A percentile compares a stretch with the other conserved stretches of the same genome.
These are phyloP conservation scores for Patagioenas fasciata DNA, from an alignment of 2,113 vertebrate genomes.

Conservation along the genomic window DNA sequence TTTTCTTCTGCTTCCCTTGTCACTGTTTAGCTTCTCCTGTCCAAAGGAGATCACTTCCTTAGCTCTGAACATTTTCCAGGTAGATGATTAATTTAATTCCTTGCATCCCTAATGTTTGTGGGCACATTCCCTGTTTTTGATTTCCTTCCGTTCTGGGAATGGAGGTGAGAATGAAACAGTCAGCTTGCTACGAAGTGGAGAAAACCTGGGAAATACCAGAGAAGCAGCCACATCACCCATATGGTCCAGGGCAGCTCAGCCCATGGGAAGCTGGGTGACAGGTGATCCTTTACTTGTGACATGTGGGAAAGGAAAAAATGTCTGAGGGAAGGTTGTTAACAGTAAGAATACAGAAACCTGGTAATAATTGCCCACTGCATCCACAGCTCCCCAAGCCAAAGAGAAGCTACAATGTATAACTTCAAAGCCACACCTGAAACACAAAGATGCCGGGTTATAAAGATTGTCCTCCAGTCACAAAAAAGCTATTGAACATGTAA, in stretches of 20 bases:
- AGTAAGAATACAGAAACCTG: neutral
- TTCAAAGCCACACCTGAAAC: neutral
- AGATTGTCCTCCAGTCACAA: neutral
- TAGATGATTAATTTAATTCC: neutral
- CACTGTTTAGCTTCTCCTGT: neutral
- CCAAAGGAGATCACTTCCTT: neutral
- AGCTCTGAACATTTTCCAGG: neutral
- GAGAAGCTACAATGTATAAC: neutral
- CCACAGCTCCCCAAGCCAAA: neutral
- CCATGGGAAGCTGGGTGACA: neutral
- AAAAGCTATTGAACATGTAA: neutral
- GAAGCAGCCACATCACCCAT: accelerated
- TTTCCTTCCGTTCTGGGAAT: neutral
- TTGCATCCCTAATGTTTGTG: neutral
- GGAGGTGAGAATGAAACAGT: neutral
- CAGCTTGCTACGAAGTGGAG: neutral
- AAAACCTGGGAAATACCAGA: neutral
- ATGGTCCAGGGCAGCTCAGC: neutral
- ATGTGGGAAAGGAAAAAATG: neutral
- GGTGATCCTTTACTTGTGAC: accelerated
- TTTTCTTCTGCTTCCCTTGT: neutral
- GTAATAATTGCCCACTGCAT: neutral
- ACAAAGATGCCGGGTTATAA: neutral
- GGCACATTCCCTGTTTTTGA: neutral
- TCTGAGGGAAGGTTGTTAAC: neutral